Evolutionary conservation across 2,113 vertebrate species (phyloP).

Genomic region (Semnopithecus entellus): DNA sequence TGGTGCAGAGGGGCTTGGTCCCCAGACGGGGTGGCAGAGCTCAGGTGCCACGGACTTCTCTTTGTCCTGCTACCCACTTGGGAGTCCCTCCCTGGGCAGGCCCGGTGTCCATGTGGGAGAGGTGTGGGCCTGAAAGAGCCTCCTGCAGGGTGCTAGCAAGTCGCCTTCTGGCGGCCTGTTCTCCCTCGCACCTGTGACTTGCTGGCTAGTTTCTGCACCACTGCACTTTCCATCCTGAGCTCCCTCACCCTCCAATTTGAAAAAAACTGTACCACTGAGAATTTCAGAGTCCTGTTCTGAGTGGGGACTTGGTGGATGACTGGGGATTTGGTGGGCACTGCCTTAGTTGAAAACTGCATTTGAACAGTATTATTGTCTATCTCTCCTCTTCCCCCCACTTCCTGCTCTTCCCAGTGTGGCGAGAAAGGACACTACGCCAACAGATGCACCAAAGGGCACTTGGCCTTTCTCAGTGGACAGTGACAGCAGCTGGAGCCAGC

Average conservation of each 20-base stretch:
- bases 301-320: not conserved
- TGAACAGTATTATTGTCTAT: not conserved
- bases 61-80: not conserved
- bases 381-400: not conserved
- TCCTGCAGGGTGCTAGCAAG: not conserved
- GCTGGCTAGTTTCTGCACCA: not conserved
- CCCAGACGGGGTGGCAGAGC: not conserved
- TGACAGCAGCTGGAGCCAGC: conserved; percentile 81
- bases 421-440: conserved; percentile 99
- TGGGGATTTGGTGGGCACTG: not conserved
- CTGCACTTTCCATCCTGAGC: not conserved
- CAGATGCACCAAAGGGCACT: conserved; percentile 98
- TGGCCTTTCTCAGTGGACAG: conserved; percentile 98
- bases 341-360: not conserved
- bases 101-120: not conserved
- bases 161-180: not conserved
- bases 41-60: not conserved
- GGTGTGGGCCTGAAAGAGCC: not conserved
- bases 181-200: not conserved
- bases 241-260: not conserved
- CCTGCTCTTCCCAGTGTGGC: conserved; percentile 89
- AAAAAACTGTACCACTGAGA: not conserved
- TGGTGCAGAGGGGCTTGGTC: not conserved
- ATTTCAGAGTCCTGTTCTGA: not conserved
- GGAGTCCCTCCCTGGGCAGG: not conserved